A percentile compares a stretch with the other conserved stretches of the same genome.
These are phyloP conservation scores for Tortrix viridana DNA, from an alignment of 2,888 invertebrate genomes.

Conservation along the genomic window DNA sequence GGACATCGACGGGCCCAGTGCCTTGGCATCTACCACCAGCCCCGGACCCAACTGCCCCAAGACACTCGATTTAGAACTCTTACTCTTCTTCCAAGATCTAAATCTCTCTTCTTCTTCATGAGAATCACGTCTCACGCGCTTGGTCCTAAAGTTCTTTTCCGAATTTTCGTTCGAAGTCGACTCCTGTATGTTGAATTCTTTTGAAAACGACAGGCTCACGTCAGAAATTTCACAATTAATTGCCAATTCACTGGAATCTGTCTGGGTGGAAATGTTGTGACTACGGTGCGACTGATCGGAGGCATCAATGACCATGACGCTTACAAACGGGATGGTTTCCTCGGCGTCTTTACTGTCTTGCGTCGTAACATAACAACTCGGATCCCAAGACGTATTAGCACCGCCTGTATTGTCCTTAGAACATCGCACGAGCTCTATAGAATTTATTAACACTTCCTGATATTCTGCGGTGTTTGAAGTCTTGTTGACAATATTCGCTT, in stretches of 20 bases:
- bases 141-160: constrained; percentile 55
- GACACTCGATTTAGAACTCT: constrained; percentile 60
- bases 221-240: constrained; percentile 55
- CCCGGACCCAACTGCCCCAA: constrained; percentile 57
- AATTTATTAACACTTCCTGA: constrained; percentile 45
- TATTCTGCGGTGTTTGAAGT: constrained; percentile 41
- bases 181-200: constrained; percentile 59
- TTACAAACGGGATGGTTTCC: constrained; percentile 65
- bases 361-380: constrained; percentile 53
- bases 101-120: constrained; percentile 56
- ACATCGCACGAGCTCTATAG: constrained; percentile 70
- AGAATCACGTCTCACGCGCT: constrained; percentile 63
- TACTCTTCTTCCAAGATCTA: constrained; percentile 67
- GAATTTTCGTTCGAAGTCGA: constrained; percentile 58
- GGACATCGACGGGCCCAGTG: constrained; percentile 47
- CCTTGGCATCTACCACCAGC: constrained; percentile 51
- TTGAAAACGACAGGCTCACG: constrained; percentile 62
- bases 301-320: constrained; percentile 61
- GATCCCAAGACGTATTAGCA: constrained; percentile 69
- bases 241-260: constrained; percentile 55
- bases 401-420: constrained; percentile 46
- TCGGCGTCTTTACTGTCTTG: constrained; percentile 53
- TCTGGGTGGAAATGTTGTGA: constrained; percentile 62
- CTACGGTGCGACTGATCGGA: constrained; percentile 51
- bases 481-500: constrained; percentile 51